phyloP scores from a whole-genome alignment of 2,888 invertebrate species.

The Drosophila buzzatii region DNA sequence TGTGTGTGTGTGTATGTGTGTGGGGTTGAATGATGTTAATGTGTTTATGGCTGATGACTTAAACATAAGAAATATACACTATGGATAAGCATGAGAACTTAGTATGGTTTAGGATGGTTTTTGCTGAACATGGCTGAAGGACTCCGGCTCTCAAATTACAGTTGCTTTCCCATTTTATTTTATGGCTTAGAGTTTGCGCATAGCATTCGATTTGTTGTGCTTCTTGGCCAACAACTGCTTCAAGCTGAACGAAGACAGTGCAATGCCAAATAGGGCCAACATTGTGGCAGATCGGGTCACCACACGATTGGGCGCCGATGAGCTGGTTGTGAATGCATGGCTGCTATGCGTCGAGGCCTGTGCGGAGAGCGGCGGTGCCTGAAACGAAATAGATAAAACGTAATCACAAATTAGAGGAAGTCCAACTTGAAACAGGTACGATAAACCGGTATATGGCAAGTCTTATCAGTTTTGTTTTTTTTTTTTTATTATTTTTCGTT shows the following conservation, averaged over 20 bases:
- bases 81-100: conserved; percentile 37
- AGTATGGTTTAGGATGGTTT: conserved; percentile 20
- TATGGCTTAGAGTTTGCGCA: conserved; percentile 76
- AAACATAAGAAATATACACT: conserved; percentile 55
- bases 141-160: conserved; percentile 12
- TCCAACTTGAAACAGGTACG: conserved; percentile 6
- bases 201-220: conserved; percentile 65
- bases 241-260: conserved; percentile 88
- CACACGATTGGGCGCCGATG: conserved; percentile 86
- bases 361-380: conserved; percentile 66
- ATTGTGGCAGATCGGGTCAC: conserved; percentile 87
- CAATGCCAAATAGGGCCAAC: conserved; percentile 87
- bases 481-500: not conserved
- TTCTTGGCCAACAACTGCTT: conserved; percentile 87
- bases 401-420: conserved; percentile 4
- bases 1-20: conserved; percentile 1
- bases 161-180: too few species aligned
- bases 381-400: conserved; percentile 20
- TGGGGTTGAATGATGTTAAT: not conserved
- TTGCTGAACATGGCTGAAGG: conserved; percentile 34
- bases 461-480: conserved; percentile 19
- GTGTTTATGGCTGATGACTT: conserved; percentile 29
- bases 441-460: not conserved
- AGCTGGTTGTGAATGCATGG: conserved; percentile 63
- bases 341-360: conserved; percentile 65